phyloP scores from a whole-genome alignment of 2,113 vertebrate species.

The Microcebus ravelobensis region DNA sequence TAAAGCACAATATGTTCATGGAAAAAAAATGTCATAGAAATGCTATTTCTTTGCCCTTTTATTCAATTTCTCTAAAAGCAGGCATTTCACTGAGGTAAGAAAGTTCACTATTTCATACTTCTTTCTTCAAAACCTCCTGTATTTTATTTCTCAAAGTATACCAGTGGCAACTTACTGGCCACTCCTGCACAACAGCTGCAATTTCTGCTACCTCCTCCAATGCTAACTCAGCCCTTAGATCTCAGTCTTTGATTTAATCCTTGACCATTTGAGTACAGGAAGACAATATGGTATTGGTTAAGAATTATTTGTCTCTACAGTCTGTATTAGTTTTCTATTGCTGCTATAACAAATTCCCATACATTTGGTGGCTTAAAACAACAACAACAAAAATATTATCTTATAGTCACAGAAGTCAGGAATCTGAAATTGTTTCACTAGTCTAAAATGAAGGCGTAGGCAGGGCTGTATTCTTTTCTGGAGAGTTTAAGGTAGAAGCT shows the following conservation, averaged over 20 bases:
- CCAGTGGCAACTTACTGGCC: background rate
- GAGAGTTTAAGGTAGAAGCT: background rate
- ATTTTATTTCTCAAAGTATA: background rate
- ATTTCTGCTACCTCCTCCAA: background rate
- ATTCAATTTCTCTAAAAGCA: background rate
- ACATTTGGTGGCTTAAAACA: background rate
- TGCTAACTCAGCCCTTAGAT: background rate
- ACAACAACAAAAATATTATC: background rate
- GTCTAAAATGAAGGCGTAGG: background rate
- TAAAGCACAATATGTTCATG: slow-evolving; percentile 39
- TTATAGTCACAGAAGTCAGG: background rate
- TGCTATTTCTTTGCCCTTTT: slow-evolving; percentile 8
- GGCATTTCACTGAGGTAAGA: background rate
- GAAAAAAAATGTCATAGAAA: slow-evolving; percentile 5
- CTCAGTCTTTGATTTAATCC: background rate
- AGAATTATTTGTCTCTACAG: background rate
- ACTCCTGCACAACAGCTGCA: background rate
- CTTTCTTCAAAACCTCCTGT: background rate
- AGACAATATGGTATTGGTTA: background rate
- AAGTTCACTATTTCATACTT: background rate
- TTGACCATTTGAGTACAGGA: background rate
- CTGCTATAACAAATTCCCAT: background rate
- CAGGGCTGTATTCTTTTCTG: background rate
- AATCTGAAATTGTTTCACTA: background rate
- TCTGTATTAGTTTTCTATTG: background rate